Evolutionary conservation across 2,888 invertebrate species (phyloP), one percentile per base, ranked within the genome.

Genomic region (Cheilosia vernalis): DNA sequence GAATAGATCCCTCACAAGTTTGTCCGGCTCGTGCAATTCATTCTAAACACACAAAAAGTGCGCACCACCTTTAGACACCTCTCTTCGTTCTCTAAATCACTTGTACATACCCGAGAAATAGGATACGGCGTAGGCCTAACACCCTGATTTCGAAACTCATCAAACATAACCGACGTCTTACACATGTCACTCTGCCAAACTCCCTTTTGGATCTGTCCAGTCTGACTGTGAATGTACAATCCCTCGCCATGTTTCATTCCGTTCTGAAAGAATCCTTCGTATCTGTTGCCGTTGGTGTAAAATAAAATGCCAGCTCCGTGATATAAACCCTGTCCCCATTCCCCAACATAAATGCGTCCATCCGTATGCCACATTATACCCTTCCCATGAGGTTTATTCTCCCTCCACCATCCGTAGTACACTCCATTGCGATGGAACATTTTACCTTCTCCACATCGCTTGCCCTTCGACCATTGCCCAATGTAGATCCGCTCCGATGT

Each of bases 241-340:
- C 92, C 92, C 76, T 92, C 91, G 2, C 92, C 92, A 76, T 90
- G 90, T 82, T 92, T 92, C 51, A 88, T 87, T 3, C 90, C 92
- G 3, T 90, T 87, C 2, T 89, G 89, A 77, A 91, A 92, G 37
- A 89, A 87, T 10, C 92, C 92, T 79, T 92, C 91, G 87, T 90
- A 92, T 4, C 91, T 90, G 86, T 92, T 91, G 2, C 90, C 90
- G 88, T 92, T 92, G 7, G 86, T 88, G 66, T 89, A 90, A 81
- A 91, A 91, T 19, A 90, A 69, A 1, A 91, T 89, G 0, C 91
- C 92, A n/a, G 89, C 70, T 4, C 92, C 92, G 70, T 92, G 89
- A 61, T 87, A 88, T 2, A 87, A 87, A 87, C 89, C 90, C 15
- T 89, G 76, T 55, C 89, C 79, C 92, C 92, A 92, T 87, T 92